phyloP scores from a whole-genome alignment of 2,113 vertebrate species.

The Chloebia gouldiae region DNA sequence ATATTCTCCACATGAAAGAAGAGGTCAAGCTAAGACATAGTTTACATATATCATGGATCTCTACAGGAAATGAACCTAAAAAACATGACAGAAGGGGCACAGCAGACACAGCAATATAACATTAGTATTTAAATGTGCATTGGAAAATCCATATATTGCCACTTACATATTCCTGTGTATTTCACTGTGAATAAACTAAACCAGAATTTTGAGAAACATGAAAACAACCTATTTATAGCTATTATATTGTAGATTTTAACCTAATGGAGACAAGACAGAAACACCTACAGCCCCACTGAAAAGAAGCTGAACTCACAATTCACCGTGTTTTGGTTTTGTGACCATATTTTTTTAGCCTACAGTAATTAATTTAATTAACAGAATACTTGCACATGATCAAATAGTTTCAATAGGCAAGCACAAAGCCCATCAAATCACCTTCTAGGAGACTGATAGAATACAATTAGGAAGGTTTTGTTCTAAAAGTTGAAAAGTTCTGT shows the following conservation, averaged over 20 bases:
- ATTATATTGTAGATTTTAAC: neutral
- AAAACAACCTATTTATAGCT: neutral
- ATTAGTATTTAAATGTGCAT: conserved; percentile 28
- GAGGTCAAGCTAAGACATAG: neutral
- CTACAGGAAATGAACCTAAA: conserved; percentile 48
- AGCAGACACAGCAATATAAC: neutral
- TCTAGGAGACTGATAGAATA: neutral
- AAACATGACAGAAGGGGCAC: neutral
- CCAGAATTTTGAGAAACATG: neutral
- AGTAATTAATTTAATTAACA: neutral
- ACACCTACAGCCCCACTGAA: neutral
- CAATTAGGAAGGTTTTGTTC: neutral
- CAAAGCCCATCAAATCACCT: neutral
- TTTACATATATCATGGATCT: neutral
- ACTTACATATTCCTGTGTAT: neutral
- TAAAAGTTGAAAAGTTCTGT: neutral
- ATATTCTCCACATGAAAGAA: conserved; percentile 22
- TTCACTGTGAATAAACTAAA: neutral
- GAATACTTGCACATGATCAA: neutral
- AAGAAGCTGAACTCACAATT: neutral
- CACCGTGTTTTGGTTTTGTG: neutral
- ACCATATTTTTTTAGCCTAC: neutral
- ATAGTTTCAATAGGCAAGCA: neutral
- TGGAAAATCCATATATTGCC: neutral
- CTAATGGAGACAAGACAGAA: neutral